Conservation (phyloP, 92 coral and sea anemone species). For the Parazoanthus swiftii region DNA sequence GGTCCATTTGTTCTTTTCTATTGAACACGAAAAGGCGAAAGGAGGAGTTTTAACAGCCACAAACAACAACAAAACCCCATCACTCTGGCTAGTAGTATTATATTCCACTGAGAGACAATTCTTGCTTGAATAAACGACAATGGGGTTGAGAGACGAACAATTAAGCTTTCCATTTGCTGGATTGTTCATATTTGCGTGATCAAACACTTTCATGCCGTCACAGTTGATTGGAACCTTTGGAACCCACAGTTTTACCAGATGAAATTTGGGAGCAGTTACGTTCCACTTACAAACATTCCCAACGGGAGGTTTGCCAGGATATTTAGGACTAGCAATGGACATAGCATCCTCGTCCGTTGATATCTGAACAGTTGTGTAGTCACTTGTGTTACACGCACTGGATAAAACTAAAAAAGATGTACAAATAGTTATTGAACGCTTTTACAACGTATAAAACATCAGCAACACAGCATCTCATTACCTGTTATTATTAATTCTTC, state of each 20-base stretch:
- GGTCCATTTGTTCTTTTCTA: neutral
- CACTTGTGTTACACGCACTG: constrained; percentile 26
- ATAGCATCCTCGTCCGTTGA: constrained; percentile 10
- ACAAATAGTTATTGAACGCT: neutral
- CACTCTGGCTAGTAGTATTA: neutral
- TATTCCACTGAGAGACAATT: constrained; percentile 16
- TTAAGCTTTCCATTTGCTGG: neutral
- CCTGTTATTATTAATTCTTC: too few species aligned
- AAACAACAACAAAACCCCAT: neutral
- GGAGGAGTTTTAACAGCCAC: constrained; percentile 30
- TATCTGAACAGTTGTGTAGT: neutral
- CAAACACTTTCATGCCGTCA: constrained; percentile 13
- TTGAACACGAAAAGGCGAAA: constrained; percentile 20
- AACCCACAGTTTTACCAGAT: constrained; percentile 30
- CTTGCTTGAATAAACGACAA: constrained; percentile 16
- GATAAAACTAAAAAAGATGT: constrained; percentile 11
- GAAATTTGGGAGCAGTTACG: constrained; percentile 29
- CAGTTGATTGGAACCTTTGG: neutral
- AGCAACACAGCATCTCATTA: too few species aligned
- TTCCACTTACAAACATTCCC: constrained; percentile 24
- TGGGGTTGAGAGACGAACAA: constrained; percentile 5
- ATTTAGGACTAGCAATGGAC: constrained; percentile 16
- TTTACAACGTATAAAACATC: neutral
- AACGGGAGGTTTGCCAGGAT: neutral
- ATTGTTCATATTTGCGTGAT: neutral